Percentiles rank a stretch among this genome's conserved stretches.
Conservation (phyloP, 2,113 vertebrate species). For the Macquaria australasica region DNA sequence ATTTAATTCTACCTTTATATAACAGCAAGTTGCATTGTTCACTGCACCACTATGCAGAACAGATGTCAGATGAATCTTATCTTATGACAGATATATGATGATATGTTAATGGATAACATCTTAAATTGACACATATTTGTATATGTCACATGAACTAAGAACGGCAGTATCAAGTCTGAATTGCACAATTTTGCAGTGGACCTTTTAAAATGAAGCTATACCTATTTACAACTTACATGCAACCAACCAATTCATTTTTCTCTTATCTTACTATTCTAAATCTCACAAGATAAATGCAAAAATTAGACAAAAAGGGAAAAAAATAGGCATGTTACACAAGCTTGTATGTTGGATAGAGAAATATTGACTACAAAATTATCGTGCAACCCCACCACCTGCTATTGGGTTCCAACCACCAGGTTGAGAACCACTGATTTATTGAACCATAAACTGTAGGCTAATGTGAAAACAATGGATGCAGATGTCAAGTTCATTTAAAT, state of each 20-base stretch:
- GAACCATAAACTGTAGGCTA: constrained; percentile 30
- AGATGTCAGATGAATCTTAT: not conserved
- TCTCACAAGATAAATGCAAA: not conserved
- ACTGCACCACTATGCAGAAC: not conserved
- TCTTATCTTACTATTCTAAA: not conserved
- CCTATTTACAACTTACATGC: not conserved
- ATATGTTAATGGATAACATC: not conserved
- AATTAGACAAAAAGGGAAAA: not conserved
- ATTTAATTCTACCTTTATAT: not conserved
- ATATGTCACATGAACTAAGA: not conserved
- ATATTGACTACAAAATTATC: not conserved
- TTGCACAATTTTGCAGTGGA: not conserved
- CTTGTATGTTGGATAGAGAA: not conserved
- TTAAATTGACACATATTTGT: not conserved
- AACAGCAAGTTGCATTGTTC: not conserved
- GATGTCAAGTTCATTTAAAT: constrained; percentile 47
- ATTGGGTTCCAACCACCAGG: not conserved
- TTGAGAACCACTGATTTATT: constrained; percentile 34
- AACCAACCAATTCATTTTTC: not conserved
- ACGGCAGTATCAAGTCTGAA: not conserved
- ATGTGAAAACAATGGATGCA: constrained; percentile 35
- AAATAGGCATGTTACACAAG: not conserved
- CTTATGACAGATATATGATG: no score
- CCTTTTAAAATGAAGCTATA: not conserved
- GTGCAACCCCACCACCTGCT: not conserved